Conservation (phyloP, 2,888 invertebrate genomes). For the Strigamia maritima region DNA sequence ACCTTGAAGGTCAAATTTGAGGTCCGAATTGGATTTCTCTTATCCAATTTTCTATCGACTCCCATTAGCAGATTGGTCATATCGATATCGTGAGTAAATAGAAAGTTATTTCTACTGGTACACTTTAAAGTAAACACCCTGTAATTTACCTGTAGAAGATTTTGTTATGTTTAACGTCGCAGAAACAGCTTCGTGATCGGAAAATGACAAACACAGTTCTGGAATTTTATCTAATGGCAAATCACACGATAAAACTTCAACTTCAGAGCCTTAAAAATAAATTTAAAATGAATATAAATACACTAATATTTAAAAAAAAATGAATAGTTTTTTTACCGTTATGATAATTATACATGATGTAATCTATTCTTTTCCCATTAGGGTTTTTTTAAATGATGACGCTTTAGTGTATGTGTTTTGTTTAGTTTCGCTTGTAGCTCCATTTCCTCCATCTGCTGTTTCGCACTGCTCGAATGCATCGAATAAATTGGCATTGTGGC, state of each 20-base stretch:
- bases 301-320: not conserved
- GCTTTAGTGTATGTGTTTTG: constrained; percentile 75
- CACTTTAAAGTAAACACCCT: too few relatives aligned
- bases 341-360: constrained; percentile 67
- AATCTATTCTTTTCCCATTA: constrained; percentile 86
- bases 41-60: too few relatives aligned
- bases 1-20: too few relatives aligned
- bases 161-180: constrained; percentile 54
- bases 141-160: constrained; percentile 34
- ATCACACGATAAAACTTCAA: constrained; percentile 43
- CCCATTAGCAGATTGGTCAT: too few relatives aligned
- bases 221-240: constrained; percentile 72
- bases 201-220: constrained; percentile 69
- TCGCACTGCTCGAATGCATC: constrained; percentile 46
- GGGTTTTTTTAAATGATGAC: constrained; percentile 59
- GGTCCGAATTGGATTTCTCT: too few relatives aligned
- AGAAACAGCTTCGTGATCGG: constrained; percentile 84
- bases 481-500: constrained; percentile 56
- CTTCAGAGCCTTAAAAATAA: constrained; percentile 42
- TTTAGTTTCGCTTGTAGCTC: constrained; percentile 73
- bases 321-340: constrained; percentile 45
- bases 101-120: too few relatives aligned
- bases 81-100: too few relatives aligned
- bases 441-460: constrained; percentile 47
- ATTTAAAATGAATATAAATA: not conserved